Conservation (phyloP, 2,113 vertebrate genomes). For the Cephalopholis sonnerati region DNA sequence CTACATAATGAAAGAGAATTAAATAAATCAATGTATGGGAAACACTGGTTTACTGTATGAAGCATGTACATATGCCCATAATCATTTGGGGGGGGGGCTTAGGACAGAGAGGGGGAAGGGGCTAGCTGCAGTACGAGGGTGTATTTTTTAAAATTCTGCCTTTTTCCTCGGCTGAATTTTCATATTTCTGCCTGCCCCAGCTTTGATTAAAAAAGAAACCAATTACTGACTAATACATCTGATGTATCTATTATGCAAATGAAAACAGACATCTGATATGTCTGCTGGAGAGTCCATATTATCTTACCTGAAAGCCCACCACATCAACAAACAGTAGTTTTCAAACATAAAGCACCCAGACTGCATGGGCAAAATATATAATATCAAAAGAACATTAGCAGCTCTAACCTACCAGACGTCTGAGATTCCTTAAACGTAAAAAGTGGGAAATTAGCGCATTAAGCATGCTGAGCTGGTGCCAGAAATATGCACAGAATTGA, state of each 20-base stretch:
- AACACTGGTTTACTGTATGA: too few relatives aligned
- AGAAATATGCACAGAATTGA: conserved; percentile 85
- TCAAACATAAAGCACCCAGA: conserved; percentile 4
- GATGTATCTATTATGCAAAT: not conserved
- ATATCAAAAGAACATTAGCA: conserved; percentile 52
- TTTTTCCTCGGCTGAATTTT: not conserved
- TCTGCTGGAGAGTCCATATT: conserved; percentile 9
- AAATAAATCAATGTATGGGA: too few relatives aligned
- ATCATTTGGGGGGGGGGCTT: too few relatives aligned
- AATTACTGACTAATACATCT: not conserved
- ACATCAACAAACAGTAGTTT: not conserved
- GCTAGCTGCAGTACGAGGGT: too few relatives aligned
- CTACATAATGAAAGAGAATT: too few relatives aligned
- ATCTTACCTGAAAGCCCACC: not conserved
- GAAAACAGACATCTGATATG: not conserved
- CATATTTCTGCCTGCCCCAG: too few relatives aligned
- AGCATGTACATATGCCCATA: too few relatives aligned
- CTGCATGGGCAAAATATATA: not conserved
- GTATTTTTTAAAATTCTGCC: too few relatives aligned
- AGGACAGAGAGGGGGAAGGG: too few relatives aligned
- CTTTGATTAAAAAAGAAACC: not conserved
- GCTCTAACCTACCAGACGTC: conserved; percentile 47
- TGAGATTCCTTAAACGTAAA: conserved; percentile 61
- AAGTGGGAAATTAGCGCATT: conserved; percentile 77
- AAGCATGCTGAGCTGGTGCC: conserved; percentile 75